phyloP scores from a whole-genome alignment of 2,888 invertebrate genomes.

The Pyrochroa serraticornis region DNA sequence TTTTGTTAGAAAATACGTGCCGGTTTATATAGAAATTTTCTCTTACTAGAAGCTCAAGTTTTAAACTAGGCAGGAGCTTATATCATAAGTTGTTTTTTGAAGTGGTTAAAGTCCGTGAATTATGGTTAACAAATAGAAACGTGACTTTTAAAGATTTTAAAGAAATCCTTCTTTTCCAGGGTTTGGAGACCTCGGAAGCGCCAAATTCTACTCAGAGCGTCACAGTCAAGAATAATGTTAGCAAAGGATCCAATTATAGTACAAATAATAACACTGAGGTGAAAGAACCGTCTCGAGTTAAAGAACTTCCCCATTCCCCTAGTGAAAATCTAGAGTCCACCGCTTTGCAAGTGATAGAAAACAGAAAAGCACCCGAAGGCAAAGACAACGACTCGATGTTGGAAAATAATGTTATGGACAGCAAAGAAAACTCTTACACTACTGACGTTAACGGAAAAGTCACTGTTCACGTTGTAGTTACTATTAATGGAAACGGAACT shows the following conservation, averaged over 20 bases:
- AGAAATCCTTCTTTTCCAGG: conserved; percentile 40
- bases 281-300: conserved; percentile 4
- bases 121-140: background rate
- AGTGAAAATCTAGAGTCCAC: conserved; percentile 16
- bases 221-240: conserved; percentile 24
- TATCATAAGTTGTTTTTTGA: too few relatives aligned
- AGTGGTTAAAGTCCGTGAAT: too few relatives aligned
- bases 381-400: conserved; percentile 77
- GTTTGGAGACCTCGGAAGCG: conserved; percentile 41
- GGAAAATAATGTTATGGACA: conserved; percentile 67
- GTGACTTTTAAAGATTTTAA: background rate
- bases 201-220: conserved; percentile 25
- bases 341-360: conserved; percentile 39
- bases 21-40: too few relatives aligned
- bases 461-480: conserved; percentile 68
- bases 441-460: conserved; percentile 82
- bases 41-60: too few relatives aligned
- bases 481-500: conserved; percentile 79
- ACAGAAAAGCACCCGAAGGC: conserved; percentile 77
- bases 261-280: conserved; percentile 29
- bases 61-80: too few relatives aligned
- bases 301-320: background rate
- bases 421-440: conserved; percentile 63
- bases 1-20: too few relatives aligned
- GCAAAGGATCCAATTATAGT: conserved; percentile 20